phyloP scores from a whole-genome alignment of 1,140 invertebrate genomes.

The Aphis craccivora region DNA sequence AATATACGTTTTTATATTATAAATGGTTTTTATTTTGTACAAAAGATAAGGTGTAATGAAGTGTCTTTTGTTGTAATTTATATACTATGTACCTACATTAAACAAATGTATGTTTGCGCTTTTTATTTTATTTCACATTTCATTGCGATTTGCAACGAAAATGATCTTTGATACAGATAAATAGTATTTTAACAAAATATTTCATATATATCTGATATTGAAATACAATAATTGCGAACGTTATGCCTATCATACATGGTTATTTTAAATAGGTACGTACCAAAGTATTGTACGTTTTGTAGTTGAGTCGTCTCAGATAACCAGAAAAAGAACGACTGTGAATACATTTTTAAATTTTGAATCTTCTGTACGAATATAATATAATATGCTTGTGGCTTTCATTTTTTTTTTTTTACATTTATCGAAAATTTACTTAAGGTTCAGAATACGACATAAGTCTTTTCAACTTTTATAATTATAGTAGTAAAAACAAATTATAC shows the following conservation, averaged over 20 bases:
- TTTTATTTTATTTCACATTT: constrained; percentile 19
- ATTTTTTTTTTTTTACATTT: not conserved
- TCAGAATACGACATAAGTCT: not conserved
- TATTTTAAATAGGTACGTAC: not conserved
- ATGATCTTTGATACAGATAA: not conserved
- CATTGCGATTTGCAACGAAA: not conserved
- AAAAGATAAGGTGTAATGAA: constrained; percentile 6
- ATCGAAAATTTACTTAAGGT: not conserved
- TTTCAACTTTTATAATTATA: not conserved
- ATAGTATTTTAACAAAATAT: not conserved
- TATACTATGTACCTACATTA: not conserved
- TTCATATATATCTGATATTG: not conserved
- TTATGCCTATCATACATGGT: not conserved
- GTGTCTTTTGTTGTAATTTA: constrained; percentile 4
- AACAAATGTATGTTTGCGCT: not conserved
- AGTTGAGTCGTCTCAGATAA: too few relatives aligned
- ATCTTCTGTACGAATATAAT: not conserved
- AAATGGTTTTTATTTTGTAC: constrained; percentile 14
- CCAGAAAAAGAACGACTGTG: not conserved
- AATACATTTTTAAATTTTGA: not conserved
- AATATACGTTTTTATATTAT: constrained; percentile 19
- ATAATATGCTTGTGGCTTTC: not conserved
- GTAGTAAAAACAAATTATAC: not conserved
- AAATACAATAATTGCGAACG: not conserved
- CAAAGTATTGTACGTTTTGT: not conserved